Base-by-base conservation (phyloP, 2,888 invertebrate species). In the Quadroppia sp. region DNA sequence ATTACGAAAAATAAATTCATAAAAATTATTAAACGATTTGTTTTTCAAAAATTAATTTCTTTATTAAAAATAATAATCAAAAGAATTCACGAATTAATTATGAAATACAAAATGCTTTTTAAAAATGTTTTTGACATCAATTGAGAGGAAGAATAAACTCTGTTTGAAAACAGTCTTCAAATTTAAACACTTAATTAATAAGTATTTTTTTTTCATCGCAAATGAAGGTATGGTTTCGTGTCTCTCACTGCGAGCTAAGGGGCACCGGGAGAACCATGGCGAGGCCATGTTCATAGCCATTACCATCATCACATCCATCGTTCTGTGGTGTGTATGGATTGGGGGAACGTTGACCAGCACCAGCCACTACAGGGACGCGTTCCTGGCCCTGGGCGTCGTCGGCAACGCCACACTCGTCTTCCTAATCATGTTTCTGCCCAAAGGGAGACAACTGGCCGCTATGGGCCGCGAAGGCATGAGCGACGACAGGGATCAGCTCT, bases 251-350 rank as follows among this genome's bases (percentile, higher is more conserved):
- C 88, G 91, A 80, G 91, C 94, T 72, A 82, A 84, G 70, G 90
- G 92, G 71, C 92, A 94, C 76, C 88, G 93, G 74, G 94, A 94
- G 84, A 95, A 95, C 84, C 93, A 94, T 82, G 87, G 94, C 71
- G 95, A 95, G 83, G 91, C 94, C 64, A 90, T 91, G 45, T 95
- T 93, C 83, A 94, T 95, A 79, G 94, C 93, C 17, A 87, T 92
- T 78, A 90, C 93, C 25, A 89, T 92, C 69, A 91, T 92, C 56
- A 89, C 92, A 75, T 88, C 90, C 77, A 89, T 94, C 76, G 92
- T 92, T 71, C 89, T 94, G 80, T 92, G 92, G 91, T 84, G 89
- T 79, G 88, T 90, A 78, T 88, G 88, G 81, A 86, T 93, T 78
- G 90, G 92, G 77, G 94, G 93, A 53, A 79, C 81, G 11, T 77